Evolutionary conservation across 2,797 vertebrate genomes (phyloP).

Genomic region (Lindbergichthys nudifrons): DNA sequence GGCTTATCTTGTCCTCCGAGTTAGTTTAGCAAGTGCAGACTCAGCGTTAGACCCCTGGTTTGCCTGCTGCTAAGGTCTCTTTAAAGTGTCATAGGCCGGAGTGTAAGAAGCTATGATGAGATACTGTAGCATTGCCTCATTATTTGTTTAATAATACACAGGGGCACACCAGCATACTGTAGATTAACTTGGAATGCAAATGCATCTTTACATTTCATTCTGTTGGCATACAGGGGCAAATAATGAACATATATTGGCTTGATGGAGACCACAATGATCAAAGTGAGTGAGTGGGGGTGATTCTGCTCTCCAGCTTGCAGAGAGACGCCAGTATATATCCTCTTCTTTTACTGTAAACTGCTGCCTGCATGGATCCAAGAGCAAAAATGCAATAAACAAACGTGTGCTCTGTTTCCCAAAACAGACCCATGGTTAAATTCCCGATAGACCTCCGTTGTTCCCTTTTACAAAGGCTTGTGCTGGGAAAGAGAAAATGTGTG

Average conservation of each 20-base stretch:
- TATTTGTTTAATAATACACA: constrained; percentile 66
- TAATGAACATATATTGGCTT: constrained; percentile 51
- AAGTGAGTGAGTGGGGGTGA: constrained; percentile 52
- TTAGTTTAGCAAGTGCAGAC: constrained; percentile 76
- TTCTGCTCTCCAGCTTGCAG: constrained; percentile 49
- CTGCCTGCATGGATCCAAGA: constrained; percentile 56
- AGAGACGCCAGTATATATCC: constrained; percentile 37
- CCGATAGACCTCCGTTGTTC: constrained; percentile 64
- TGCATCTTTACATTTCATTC: constrained; percentile 44
- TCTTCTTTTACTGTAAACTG: constrained; percentile 49
- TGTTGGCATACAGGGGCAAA: constrained; percentile 33
- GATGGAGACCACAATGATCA: constrained; percentile 62
- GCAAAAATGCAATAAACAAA: constrained; percentile 69
- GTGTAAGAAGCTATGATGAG: constrained; percentile 56
- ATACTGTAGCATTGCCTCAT: constrained; percentile 51
- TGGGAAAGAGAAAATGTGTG: constrained; percentile 58
- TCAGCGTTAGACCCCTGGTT: constrained; percentile 72
- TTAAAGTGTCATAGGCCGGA: constrained; percentile 70
- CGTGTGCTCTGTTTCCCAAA: constrained; percentile 66
- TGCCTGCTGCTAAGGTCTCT: constrained; percentile 61
- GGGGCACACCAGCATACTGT: constrained; percentile 34
- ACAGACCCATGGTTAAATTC: constrained; percentile 72
- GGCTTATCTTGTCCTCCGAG: constrained; percentile 74
- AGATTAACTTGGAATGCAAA: constrained; percentile 39
- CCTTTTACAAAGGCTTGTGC: constrained; percentile 60